phyloP scores from a whole-genome alignment of 1,140 invertebrate genomes.

The Leptopilina clavipes region DNA sequence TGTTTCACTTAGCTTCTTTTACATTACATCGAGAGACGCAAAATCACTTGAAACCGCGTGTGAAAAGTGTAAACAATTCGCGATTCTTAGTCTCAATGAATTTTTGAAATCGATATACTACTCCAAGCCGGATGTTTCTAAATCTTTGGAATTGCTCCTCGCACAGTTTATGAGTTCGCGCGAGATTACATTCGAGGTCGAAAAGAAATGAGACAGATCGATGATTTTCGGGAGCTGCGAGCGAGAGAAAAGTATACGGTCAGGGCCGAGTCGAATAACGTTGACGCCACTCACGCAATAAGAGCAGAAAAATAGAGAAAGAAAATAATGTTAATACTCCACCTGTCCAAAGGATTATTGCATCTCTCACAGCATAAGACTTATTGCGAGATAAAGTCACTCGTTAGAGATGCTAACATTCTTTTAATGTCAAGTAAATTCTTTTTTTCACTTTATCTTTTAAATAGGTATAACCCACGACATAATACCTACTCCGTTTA shows the following conservation, averaged over 20 bases:
- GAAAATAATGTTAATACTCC: background rate
- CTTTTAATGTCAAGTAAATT: background rate
- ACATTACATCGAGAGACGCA: background rate
- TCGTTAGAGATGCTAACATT: background rate
- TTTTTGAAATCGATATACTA: background rate
- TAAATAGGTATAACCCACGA: too few relatives aligned
- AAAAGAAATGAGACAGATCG: too few relatives aligned
- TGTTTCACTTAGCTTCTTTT: constrained; percentile 18
- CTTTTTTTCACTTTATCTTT: background rate
- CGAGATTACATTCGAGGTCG: too few relatives aligned
- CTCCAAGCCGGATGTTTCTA: background rate
- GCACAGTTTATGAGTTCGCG: background rate
- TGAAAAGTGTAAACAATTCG: background rate
- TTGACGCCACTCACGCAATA: background rate
- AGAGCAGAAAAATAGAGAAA: background rate
- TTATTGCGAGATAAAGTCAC: background rate
- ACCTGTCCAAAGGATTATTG: constrained; percentile 16
- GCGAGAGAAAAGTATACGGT: background rate
- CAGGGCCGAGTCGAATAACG: constrained; percentile 9
- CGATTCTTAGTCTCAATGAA: background rate
- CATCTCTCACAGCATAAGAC: background rate
- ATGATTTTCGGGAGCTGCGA: too few relatives aligned
- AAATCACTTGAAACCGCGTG: constrained; percentile 1
- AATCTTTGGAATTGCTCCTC: background rate
- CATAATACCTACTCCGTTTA: background rate